These are phyloP conservation scores for Stomatorhinus walkeri DNA, from an alignment of 2,797 vertebrate genomes.

Conservation along the genomic window DNA sequence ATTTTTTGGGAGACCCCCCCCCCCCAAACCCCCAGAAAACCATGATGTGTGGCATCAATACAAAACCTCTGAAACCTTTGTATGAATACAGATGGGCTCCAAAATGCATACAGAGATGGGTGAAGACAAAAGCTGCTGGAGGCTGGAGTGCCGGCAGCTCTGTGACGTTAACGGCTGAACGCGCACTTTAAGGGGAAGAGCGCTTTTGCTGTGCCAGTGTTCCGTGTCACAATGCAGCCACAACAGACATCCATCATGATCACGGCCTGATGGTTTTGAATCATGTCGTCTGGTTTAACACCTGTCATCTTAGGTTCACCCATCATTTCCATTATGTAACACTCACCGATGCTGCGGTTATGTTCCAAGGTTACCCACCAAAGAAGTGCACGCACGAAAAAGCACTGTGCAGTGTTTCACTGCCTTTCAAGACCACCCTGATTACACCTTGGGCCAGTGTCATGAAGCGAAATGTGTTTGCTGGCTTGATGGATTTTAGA, in stretches of 20 bases:
- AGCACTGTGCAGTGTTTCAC: background rate
- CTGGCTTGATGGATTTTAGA: background rate
- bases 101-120: background rate
- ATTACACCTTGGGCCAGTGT: background rate
- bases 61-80: background rate
- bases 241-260: slow-evolving; percentile 9
- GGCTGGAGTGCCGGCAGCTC: background rate
- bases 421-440: background rate
- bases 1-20: background rate
- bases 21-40: background rate
- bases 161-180: background rate
- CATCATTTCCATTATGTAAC: slow-evolving; percentile 1
- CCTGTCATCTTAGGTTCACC: background rate
- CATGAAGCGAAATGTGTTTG: background rate
- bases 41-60: background rate
- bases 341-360: background rate
- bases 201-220: background rate
- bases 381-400: background rate
- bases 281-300: background rate
- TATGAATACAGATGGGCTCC: background rate
- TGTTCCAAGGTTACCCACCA: background rate
- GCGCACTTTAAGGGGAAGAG: background rate
- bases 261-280: background rate
- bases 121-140: background rate
- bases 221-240: background rate